Percentiles rank a stretch among this genome's conserved stretches.
phyloP scores from a whole-genome alignment of 2,797 vertebrate species.

The Malacoraja senta region DNA sequence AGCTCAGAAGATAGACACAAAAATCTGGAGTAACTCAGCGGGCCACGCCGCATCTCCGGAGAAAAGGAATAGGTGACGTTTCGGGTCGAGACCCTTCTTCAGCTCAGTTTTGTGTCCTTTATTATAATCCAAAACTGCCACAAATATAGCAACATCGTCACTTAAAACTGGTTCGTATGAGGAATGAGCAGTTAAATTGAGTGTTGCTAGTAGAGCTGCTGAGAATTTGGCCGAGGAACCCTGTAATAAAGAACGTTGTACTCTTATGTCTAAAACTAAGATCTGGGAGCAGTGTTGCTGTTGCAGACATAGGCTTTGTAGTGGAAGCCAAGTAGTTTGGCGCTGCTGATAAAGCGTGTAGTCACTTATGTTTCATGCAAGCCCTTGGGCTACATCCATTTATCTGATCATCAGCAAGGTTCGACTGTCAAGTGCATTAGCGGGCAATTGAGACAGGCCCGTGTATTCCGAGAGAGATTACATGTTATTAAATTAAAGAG shows the following conservation, averaged over 20 bases:
- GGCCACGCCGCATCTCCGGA: too few relatives aligned
- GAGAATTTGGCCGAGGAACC: neutral
- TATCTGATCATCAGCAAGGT: constrained; percentile 1
- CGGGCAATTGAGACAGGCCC: neutral
- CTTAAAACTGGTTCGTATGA: neutral
- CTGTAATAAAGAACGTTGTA: constrained; percentile 6
- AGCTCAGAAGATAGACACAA: too few relatives aligned
- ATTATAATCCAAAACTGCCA: neutral
- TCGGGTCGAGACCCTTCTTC: too few relatives aligned
- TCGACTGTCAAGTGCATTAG: constrained; percentile 19
- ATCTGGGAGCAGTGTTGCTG: neutral
- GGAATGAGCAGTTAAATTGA: neutral
- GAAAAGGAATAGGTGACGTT: too few relatives aligned
- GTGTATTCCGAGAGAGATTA: neutral
- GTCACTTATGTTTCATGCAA: constrained; percentile 12
- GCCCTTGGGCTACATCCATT: neutral
- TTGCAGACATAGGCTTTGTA: constrained; percentile 2
- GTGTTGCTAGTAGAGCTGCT: neutral
- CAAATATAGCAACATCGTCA: neutral
- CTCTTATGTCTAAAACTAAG: neutral
- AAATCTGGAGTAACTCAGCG: too few relatives aligned
- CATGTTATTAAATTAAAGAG: constrained; percentile 13
- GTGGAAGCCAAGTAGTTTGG: constrained; percentile 32
- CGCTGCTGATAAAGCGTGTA: constrained; percentile 13
- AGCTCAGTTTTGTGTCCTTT: neutral